Percentiles rank a stretch among this genome's conserved stretches.
Evolutionary conservation across 2,797 vertebrate species (phyloP).

Genomic region (Cossypha dichroa): DNA sequence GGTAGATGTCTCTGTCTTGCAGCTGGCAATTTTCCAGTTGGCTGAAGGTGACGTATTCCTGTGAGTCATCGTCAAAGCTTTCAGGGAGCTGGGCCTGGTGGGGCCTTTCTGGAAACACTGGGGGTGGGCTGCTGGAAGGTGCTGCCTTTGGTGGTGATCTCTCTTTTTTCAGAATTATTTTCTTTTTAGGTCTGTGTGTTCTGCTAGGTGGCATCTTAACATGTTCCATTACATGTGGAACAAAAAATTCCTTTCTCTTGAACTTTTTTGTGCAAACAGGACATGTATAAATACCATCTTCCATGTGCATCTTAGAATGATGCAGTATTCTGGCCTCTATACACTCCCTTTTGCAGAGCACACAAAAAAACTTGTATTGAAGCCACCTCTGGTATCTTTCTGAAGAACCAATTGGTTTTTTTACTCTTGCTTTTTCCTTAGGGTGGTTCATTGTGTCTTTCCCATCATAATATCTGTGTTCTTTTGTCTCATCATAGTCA

Average conservation of each 20-base stretch:
- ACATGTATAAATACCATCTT: constrained; percentile 86
- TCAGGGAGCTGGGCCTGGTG: constrained; percentile 29
- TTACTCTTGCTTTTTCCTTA: constrained; percentile 78
- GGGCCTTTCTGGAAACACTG: constrained; percentile 19
- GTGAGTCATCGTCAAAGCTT: constrained; percentile 51
- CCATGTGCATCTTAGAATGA: constrained; percentile 93
- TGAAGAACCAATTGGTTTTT: constrained; percentile 81
- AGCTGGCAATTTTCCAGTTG: constrained; percentile 89
- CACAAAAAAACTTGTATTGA: constrained; percentile 89
- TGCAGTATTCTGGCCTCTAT: constrained; percentile 88
- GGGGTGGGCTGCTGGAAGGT: constrained; percentile 61
- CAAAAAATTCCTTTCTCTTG: constrained; percentile 88
- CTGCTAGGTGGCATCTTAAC: constrained; percentile 81
- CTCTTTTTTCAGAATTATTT: constrained; percentile 76
- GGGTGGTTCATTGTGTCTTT: constrained; percentile 66
- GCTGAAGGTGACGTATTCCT: constrained; percentile 88
- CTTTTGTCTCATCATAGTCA: constrained; percentile 74
- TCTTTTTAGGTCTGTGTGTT: constrained; percentile 78
- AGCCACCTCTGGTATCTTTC: constrained; percentile 86
- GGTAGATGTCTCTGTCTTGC: constrained; percentile 92
- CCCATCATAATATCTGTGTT: constrained; percentile 74
- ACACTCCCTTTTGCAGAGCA: constrained; percentile 90
- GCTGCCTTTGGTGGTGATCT: constrained; percentile 52
- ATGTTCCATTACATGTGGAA: constrained; percentile 91
- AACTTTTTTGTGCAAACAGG: constrained; percentile 91